Percentiles rank a stretch among this genome's conserved stretches.
Conservation (phyloP, 2,888 invertebrate species). For the Caenorhabditis macrosperma region DNA sequence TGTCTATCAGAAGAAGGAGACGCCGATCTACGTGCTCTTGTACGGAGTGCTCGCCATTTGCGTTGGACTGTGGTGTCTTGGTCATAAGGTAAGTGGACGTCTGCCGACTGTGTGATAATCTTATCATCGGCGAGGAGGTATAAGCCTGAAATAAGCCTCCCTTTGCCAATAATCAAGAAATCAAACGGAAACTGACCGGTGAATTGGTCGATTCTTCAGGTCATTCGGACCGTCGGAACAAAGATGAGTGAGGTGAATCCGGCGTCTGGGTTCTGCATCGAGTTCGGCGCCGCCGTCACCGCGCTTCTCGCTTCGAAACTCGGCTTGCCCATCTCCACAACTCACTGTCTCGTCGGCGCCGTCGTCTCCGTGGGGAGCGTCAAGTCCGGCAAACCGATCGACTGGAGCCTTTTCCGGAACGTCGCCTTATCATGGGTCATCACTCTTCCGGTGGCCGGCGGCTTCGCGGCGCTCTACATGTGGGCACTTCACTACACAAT, state of each 20-base stretch:
- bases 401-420: conserved; percentile 85
- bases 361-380: conserved; percentile 95
- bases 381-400: conserved; percentile 83
- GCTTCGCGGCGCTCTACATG: conserved; percentile 57
- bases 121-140: neutral
- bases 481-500: conserved; percentile 50
- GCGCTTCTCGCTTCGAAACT: conserved; percentile 96
- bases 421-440: conserved; percentile 97
- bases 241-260: conserved; percentile 96
- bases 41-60: conserved; percentile 96
- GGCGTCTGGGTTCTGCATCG: conserved; percentile 96
- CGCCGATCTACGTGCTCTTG: conserved; percentile 91
- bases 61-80: conserved; percentile 95
- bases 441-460: conserved; percentile 87
- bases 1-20: conserved; percentile 87
- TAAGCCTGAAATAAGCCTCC: neutral
- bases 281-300: conserved; percentile 95
- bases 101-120: too few relatives aligned
- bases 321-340: conserved; percentile 96
- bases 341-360: conserved; percentile 98
- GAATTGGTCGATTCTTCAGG: conserved; percentile 83
- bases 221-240: conserved; percentile 96
- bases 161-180: conserved; percentile 20
- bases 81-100: conserved; percentile 83
- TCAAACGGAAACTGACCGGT: conserved; percentile 10